Conservation (phyloP, 2,888 invertebrate genomes). For the Corbicula japonica region DNA sequence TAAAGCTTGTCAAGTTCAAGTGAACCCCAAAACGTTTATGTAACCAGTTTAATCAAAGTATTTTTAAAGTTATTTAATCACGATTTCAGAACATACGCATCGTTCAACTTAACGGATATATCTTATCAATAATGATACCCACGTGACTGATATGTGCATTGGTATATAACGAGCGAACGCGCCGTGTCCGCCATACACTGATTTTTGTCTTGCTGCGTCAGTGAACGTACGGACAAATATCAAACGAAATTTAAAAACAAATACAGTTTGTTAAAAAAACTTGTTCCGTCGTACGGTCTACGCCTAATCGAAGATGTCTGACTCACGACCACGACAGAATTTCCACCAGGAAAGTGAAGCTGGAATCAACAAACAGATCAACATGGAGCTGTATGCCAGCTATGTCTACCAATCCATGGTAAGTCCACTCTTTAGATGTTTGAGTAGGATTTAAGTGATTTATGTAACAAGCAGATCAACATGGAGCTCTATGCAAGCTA, state of each 20-base stretch:
- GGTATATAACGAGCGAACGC: not conserved
- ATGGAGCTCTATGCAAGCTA: no score
- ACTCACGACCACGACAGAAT: constrained; percentile 84
- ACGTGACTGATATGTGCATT: no score
- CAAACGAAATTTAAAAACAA: constrained; percentile 5
- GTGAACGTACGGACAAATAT: constrained; percentile 83
- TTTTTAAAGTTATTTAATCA: no score
- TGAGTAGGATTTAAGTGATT: no score
- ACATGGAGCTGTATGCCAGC: constrained; percentile 84
- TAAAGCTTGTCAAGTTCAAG: no score
- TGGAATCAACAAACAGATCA: constrained; percentile 85
- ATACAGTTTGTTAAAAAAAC: not conserved
- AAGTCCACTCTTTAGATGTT: no score
- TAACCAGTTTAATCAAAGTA: no score
- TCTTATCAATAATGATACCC: no score
- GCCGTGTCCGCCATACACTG: not conserved
- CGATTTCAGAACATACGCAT: no score
- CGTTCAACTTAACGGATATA: no score
- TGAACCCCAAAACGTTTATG: no score
- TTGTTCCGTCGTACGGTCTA: constrained; percentile 1
- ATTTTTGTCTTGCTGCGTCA: constrained; percentile 84
- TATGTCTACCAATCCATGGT: constrained; percentile 85
- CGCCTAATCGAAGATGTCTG: constrained; percentile 68
- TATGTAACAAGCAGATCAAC: no score
- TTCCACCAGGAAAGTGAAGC: constrained; percentile 82